phyloP scores from a whole-genome alignment of 2,113 vertebrate species.

The Cavia porcellus region DNA sequence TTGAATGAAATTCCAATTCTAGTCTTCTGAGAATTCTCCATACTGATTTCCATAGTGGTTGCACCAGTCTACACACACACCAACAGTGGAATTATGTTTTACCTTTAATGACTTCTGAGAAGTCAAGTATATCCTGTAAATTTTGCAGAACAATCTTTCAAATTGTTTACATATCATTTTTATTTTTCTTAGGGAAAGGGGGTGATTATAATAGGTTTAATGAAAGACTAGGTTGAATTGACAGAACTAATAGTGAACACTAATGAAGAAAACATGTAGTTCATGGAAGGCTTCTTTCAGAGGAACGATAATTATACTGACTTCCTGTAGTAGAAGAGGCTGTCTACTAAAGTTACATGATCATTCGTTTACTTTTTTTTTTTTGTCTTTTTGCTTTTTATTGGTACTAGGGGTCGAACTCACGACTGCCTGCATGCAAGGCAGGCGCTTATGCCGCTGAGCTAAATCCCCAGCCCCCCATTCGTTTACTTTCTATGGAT shows the following conservation, averaged over 20 bases:
- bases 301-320: background rate
- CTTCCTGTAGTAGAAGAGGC: background rate
- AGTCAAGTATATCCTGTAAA: background rate
- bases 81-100: background rate
- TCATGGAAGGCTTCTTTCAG: background rate
- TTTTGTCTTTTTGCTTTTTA: no score
- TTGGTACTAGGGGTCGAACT: no score
- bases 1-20: no score
- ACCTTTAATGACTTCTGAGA: slow-evolving; percentile 28
- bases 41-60: no score
- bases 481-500: background rate
- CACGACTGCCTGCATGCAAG: no score
- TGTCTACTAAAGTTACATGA: background rate
- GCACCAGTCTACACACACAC: no score
- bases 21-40: no score
- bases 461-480: no score
- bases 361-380: background rate
- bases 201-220: background rate
- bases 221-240: background rate
- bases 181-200: background rate
- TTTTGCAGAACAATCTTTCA: slow-evolving; percentile 17
- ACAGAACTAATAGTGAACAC: background rate
- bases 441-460: no score
- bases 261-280: background rate
- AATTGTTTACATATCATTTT: background rate